Percentiles rank a stretch among this genome's conserved stretches.
Evolutionary conservation across 2,113 vertebrate species (phyloP).

Genomic region (Sarotherodon lohbergeri): DNA sequence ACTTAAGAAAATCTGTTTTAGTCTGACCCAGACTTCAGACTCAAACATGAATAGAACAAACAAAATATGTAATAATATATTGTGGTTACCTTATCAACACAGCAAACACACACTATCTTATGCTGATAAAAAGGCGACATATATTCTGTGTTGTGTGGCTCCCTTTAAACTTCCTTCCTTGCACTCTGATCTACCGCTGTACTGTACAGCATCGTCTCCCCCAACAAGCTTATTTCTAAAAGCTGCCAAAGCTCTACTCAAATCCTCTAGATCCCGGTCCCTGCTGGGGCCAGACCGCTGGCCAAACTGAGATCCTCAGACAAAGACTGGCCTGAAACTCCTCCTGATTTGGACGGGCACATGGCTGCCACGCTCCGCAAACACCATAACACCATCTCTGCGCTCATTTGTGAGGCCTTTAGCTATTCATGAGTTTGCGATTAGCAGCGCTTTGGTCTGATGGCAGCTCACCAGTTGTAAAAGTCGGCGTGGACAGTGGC

Average conservation of each 20-base stretch:
- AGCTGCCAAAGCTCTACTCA: constrained; percentile 55
- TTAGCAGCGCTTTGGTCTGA: constrained; percentile 64
- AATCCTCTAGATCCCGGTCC: constrained; percentile 60
- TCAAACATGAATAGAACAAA: background rate
- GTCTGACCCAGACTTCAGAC: background rate
- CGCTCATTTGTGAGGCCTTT: constrained; percentile 60
- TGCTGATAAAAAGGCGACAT: constrained; percentile 4
- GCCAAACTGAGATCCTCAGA: constrained; percentile 54
- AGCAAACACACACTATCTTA: background rate
- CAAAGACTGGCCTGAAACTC: constrained; percentile 52
- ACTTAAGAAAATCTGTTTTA: background rate
- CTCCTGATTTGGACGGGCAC: constrained; percentile 37
- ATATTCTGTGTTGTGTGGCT: background rate
- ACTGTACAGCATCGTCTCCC: constrained; percentile 18
- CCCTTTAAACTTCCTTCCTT: constrained; percentile 5
- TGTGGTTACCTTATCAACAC: background rate
- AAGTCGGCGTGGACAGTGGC: constrained; percentile 54
- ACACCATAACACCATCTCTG: constrained; percentile 58
- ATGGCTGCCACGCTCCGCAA: constrained; percentile 16
- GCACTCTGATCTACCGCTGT: constrained; percentile 35
- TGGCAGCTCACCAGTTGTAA: constrained; percentile 68
- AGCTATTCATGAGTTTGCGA: constrained; percentile 61
- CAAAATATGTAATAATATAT: background rate
- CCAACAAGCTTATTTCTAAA: constrained; percentile 63
- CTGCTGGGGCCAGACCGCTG: constrained; percentile 40